Percentiles rank a stretch among this genome's conserved stretches.
Conservation (phyloP, 2,113 vertebrate species). For the Myotis davidii region DNA sequence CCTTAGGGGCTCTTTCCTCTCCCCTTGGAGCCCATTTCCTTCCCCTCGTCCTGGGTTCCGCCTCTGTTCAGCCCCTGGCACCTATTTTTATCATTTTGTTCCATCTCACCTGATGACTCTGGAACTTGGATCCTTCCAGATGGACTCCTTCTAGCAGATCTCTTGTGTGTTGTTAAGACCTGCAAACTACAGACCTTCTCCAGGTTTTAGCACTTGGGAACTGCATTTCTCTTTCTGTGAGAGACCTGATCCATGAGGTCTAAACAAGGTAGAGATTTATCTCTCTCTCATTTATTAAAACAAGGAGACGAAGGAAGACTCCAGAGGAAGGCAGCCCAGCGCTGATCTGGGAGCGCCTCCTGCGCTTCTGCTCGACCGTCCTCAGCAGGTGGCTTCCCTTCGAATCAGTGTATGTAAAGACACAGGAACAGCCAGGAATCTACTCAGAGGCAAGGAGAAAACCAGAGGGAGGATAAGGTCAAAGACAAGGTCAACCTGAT, state of each 20-base stretch:
- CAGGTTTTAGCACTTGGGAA: slow-evolving; percentile 48
- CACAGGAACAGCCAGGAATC: not conserved
- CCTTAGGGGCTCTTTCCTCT: not conserved
- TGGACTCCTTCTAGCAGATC: slow-evolving; percentile 14
- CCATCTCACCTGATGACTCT: not conserved
- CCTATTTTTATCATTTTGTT: not conserved
- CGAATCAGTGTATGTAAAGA: no score
- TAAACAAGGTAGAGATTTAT: slow-evolving; percentile 62
- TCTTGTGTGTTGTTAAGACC: not conserved
- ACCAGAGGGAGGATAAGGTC: not conserved
- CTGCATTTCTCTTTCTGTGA: slow-evolving; percentile 60
- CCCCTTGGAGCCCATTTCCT: not conserved
- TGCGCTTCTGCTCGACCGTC: not conserved
- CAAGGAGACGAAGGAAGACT: not conserved
- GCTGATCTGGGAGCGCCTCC: not conserved
- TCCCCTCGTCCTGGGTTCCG: not conserved
- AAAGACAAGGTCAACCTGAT: not conserved
- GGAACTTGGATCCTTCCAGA: not conserved
- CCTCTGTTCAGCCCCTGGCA: not conserved
- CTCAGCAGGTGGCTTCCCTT: not conserved
- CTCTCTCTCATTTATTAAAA: slow-evolving; percentile 9
- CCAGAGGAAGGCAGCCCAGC: not conserved
- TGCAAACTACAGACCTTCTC: slow-evolving; percentile 25
- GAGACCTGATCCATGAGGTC: slow-evolving; percentile 29
- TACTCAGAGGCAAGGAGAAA: not conserved